These are phyloP conservation scores for Pachyramphus minor DNA, from an alignment of 2,113 vertebrate genomes.

Conservation along the genomic window DNA sequence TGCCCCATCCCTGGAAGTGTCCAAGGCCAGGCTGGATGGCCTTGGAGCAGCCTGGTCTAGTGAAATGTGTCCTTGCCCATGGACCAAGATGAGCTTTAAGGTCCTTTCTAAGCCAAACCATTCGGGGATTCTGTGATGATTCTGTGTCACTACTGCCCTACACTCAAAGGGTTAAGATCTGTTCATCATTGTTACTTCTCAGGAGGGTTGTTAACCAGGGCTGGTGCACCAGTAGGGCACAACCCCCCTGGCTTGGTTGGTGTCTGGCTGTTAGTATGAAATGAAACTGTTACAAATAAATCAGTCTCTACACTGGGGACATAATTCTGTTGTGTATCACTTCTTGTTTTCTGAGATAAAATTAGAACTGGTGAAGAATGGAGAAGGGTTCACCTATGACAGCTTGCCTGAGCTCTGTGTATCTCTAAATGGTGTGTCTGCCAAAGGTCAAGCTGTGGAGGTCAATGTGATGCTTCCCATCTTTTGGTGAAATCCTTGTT, in stretches of 20 bases:
- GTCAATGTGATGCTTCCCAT: not conserved
- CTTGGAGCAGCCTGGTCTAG: not conserved
- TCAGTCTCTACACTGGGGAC: not conserved
- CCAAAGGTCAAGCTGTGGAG: not conserved
- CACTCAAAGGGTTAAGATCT: not conserved
- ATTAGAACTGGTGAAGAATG: not conserved
- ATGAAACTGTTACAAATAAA: not conserved
- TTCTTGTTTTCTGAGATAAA: not conserved
- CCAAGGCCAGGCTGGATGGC: not conserved
- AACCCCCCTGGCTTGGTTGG: not conserved
- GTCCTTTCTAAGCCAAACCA: not conserved
- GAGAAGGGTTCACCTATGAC: not conserved
- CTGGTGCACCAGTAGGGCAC: not conserved
- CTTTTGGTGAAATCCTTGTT: not conserved
- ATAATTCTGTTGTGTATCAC: not conserved
- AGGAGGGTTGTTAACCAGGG: not conserved
- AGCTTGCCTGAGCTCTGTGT: not conserved
- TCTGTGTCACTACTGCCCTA: not conserved
- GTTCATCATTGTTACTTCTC: not conserved
- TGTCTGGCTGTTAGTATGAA: not conserved
- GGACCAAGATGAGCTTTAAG: not conserved
- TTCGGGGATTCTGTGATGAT: not conserved
- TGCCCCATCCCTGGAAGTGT: not conserved
- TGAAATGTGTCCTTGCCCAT: not conserved
- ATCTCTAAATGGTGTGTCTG: rapidly evolving